phyloP scores from a whole-genome alignment of 2,113 vertebrate genomes.

The Lanius ludovicianus region DNA sequence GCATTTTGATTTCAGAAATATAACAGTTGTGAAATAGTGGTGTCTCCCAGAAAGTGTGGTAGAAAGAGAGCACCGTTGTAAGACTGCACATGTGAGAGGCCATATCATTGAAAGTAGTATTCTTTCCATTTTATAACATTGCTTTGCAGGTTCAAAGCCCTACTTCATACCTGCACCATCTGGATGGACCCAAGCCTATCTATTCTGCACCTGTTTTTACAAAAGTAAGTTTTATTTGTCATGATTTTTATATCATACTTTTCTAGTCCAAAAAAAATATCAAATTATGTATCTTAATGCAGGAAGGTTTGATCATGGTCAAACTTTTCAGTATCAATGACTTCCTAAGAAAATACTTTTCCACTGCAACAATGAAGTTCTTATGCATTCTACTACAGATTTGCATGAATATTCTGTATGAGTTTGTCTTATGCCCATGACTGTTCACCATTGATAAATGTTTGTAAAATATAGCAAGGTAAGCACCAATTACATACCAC shows the following conservation, averaged over 20 bases:
- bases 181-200: slow-evolving; percentile 69
- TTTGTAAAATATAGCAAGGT: not conserved
- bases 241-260: not conserved
- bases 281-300: not conserved
- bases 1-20: slow-evolving; percentile 18
- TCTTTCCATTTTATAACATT: slow-evolving; percentile 28
- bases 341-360: not conserved
- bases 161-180: slow-evolving; percentile 74
- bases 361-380: not conserved
- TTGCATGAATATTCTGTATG: not conserved
- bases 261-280: not conserved
- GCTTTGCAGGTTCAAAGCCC: slow-evolving; percentile 86
- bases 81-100: not conserved
- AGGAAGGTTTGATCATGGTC: not conserved
- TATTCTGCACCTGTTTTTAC: slow-evolving; percentile 84
- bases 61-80: not conserved
- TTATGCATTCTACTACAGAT: not conserved
- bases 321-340: not conserved
- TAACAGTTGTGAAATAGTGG: not conserved
- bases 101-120: not conserved
- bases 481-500: not conserved
- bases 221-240: slow-evolving; percentile 79
- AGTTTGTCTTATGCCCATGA: not conserved
- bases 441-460: not conserved
- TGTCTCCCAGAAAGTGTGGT: not conserved